Base-by-base conservation (phyloP, 2,113 vertebrate species). In the Calypte anna region DNA sequence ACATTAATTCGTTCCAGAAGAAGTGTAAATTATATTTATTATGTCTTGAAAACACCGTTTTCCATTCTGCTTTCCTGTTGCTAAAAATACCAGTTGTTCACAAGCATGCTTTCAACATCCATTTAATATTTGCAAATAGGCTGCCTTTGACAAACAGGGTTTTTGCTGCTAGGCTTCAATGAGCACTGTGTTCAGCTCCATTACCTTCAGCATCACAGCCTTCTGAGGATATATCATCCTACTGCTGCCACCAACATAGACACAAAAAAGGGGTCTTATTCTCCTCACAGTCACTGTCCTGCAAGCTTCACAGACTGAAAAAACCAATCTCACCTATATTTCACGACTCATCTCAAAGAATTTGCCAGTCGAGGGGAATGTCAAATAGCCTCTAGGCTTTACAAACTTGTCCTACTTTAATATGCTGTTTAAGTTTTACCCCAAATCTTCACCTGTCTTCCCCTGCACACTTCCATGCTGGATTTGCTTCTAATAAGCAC, bases 81-180 rank as follows among this genome's bases (percentile, higher is more conserved):
- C 84, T 92, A 94, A 94, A 94, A 92, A 88, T 80, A 90, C 59
- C 74, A 43, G 53, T 70, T 85, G 59, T 82, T 86, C 82, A 67
- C 25, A 67, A 83, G 16, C 31, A 22, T 55, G 54, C 28, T 74
- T 89, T 94, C 93, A 82, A 76, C 82, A 91, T 76, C 66, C 30
- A 76, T 67, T 88, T 85, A 90, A 59, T 94, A 92, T 90, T 94
- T 92, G 82, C 67, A 93, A 87, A 87, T 55, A 94, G 51, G 14
- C 14, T 82, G 22, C 9, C 75, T 94, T 87, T 69, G 82, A 89
- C 43, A 76, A 84, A 33, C 63, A 36, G 20, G 15, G 16, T 1
- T 88, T 93, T 91, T 74, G 75, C 46, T 48, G 70, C 66, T 67
- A 73, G 66, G 82, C 75, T 79, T 90, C 82, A 80, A 1, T 40